Base-by-base conservation (phyloP, 2,888 invertebrate species). In the Drosophila siamana region DNA sequence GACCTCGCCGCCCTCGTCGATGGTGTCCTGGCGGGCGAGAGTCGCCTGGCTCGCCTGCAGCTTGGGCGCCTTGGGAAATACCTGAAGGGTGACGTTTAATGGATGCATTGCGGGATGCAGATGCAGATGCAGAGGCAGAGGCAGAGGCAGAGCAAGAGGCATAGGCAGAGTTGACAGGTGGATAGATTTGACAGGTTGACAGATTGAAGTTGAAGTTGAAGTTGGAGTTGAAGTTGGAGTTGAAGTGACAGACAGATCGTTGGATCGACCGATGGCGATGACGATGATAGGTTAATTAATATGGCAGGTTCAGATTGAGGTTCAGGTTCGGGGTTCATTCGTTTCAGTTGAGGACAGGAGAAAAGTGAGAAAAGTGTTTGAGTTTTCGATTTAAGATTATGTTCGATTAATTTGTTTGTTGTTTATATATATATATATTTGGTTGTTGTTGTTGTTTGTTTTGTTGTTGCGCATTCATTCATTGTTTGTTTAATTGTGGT, bases 21-120 rank as follows among this genome's bases (percentile, higher is more conserved):
- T 96, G 54, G 96, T 96, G 89, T 96, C 96, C 90, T 96, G 95
- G 36, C 96, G 93, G 4, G 94, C 94, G 41, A 94, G 93, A 8
- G 92, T 91, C 22, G 92, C 92, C 70, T 93, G 92, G 47, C 93
- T 92, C 1, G 94, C 93, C 46, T 95, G 93, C 54, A 95, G 93
- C 88, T 95, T 95, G 75, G 95, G 95, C 24, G 95, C 92, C 91
- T 95, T 95, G 1, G 95, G 95, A 89, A 95, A 95, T 71, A 95
- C 94, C 92, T 92, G 78, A 59, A 51, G 70, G 59, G 66, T 78
- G 88, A 74, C 77, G 88, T 74, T 85, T 81, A 72, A 80, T 86
- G 86, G 77, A 86, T 64, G 73, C 77, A 67, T 69, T 50, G 55
- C 63, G 50, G 69, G 57, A 38, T 38, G 36, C 36, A 38, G 36